Percentiles rank a stretch among this genome's conserved stretches.
Conservation (phyloP, 2,797 vertebrate species). For the Brachyrhaphis roseni region DNA sequence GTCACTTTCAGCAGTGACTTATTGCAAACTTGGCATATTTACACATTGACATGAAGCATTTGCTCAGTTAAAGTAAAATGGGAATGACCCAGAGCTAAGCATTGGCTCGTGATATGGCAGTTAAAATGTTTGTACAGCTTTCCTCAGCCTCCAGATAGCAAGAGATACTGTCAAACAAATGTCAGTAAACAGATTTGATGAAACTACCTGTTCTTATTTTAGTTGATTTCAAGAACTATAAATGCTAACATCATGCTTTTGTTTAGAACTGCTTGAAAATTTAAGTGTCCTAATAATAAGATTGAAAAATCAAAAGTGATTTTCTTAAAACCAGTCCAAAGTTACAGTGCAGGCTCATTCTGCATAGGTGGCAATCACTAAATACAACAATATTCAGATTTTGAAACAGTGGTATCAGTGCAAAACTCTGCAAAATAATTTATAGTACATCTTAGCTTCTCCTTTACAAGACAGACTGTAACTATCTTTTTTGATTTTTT, state of each 20-base stretch:
- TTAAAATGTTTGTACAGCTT: constrained; percentile 3
- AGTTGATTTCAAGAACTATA: background rate
- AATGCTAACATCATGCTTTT: background rate
- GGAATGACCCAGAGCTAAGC: background rate
- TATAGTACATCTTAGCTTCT: background rate
- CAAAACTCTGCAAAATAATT: background rate
- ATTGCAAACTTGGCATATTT: background rate
- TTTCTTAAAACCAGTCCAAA: background rate
- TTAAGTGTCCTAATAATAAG: background rate
- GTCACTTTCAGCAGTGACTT: background rate
- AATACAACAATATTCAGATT: background rate
- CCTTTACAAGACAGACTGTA: background rate
- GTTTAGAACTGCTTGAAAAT: background rate
- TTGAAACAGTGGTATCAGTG: background rate
- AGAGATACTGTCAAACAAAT: background rate
- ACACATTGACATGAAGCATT: background rate
- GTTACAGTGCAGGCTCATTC: background rate
- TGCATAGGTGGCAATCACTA: background rate
- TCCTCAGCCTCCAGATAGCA: background rate
- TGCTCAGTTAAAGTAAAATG: background rate
- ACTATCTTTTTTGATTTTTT: background rate
- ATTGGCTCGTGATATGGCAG: background rate
- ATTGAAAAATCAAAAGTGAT: background rate
- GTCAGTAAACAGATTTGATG: background rate
- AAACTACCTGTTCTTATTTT: background rate